Evolutionary conservation across 2,888 invertebrate genomes (phyloP), one percentile per base, ranked within the genome.

Genomic region (Eupithecia pulchellata): DNA sequence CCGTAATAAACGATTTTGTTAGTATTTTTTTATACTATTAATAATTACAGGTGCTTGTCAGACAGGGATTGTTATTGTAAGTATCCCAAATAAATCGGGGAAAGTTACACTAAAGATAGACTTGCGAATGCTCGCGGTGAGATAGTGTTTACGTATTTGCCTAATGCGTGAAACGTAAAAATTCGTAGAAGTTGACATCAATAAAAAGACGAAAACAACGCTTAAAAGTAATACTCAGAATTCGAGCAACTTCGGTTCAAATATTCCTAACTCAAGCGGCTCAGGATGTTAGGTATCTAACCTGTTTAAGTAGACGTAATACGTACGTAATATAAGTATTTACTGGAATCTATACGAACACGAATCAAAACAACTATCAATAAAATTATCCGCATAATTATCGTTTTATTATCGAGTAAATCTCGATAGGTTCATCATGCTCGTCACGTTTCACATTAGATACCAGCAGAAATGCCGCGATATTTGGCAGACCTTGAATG

Each of bases 401-500:
- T 60, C 34, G 60, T n/a, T 60, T 32, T 66, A 58, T 66, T 58
- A 66, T 66, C 58, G 64, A 57, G 36, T 39, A 27, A 32, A 66
- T 71, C 66, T 64, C 34, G n/a, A 71, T 57, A 62, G 67, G 60
- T 68, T 71, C 39, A 67, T 66, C 57, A 60, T 64, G 62, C 47
- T 55, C 5, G 61, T 67, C 60, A 71, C 71, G 64, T 71, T 64
- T 67, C 64, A 68, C 64, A 65, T 68, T 62, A 68, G 65, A 63
- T 55, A 62, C 47, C 63, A 65, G 36, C 61, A 66, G 77, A 79
- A 83, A 81, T 81, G 82, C 75, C 78, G 73, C 77, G 81, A 78
- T 84, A 84, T 82, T 82, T 81, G 66, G 73, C 70, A 77, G 82
- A 81, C 84, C 81, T 80, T 80, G 80, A 78, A 77, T 74, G 79